Percentiles rank a stretch among this genome's conserved stretches.
phyloP scores from a whole-genome alignment of 1,140 invertebrate genomes.

The Eriosoma lanigerum region DNA sequence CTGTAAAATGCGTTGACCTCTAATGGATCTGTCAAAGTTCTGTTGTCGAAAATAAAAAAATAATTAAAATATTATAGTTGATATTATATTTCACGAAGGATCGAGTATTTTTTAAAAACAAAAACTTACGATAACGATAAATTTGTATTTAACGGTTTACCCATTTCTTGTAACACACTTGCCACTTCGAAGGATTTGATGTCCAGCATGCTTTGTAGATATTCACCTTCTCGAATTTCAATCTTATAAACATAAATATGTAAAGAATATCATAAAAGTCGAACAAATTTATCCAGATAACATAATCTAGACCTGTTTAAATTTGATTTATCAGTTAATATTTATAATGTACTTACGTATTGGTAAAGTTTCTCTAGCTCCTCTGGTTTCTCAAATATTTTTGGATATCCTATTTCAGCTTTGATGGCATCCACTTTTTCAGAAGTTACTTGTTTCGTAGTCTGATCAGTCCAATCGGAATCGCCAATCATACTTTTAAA shows the following conservation, averaged over 20 bases:
- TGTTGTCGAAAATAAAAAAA: background rate
- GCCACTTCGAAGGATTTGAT: background rate
- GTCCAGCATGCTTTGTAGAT: slow-evolving; percentile 21
- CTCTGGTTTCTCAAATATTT: slow-evolving; percentile 70
- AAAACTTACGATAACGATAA: background rate
- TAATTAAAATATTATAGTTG: too few species aligned
- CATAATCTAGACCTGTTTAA: too few species aligned
- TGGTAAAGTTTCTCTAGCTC: slow-evolving; percentile 68
- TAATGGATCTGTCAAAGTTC: slow-evolving; percentile 53
- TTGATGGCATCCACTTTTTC: slow-evolving; percentile 74
- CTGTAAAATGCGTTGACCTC: slow-evolving; percentile 78
- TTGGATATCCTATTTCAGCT: slow-evolving; percentile 74
- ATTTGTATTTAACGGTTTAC: background rate
- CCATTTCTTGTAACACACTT: background rate
- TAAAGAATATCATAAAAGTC: too few species aligned
- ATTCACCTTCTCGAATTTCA: background rate
- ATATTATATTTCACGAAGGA: background rate
- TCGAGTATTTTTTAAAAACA: too few species aligned
- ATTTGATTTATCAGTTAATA: background rate
- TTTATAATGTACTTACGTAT: slow-evolving; percentile 60
- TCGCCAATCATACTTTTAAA: slow-evolving; percentile 73
- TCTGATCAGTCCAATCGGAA: slow-evolving; percentile 80
- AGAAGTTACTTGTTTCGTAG: slow-evolving; percentile 72
- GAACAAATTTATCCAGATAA: too few species aligned
- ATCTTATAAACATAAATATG: background rate